A percentile compares a stretch with the other conserved stretches of the same genome.
Conservation (phyloP, 2,797 vertebrate genomes). For the Acanthurus lineatus region DNA sequence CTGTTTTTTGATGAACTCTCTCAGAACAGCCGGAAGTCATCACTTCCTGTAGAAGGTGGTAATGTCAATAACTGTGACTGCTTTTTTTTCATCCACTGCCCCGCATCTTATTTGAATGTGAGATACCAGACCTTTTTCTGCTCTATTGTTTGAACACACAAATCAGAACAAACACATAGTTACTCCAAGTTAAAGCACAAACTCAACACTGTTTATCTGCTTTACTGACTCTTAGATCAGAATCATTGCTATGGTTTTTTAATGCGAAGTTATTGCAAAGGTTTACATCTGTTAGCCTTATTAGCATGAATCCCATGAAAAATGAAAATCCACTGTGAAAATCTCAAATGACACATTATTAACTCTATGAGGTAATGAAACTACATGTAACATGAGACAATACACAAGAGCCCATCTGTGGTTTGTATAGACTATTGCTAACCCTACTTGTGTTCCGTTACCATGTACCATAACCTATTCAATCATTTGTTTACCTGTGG, state of each 20-base stretch:
- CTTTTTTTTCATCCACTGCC: slow-evolving; percentile 45
- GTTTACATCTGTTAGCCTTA: neutral
- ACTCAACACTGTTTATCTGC: neutral
- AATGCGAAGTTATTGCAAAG: neutral
- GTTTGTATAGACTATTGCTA: neutral
- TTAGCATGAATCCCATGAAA: neutral
- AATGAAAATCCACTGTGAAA: neutral
- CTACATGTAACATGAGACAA: slow-evolving; percentile 28
- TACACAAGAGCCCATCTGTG: neutral
- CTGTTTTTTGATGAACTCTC: slow-evolving; percentile 44
- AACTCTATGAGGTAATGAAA: neutral
- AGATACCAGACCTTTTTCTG: neutral
- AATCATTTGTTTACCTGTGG: neutral
- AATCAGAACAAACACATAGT: neutral
- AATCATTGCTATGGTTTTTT: neutral
- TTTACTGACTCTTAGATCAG: neutral
- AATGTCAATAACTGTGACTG: slow-evolving; percentile 67
- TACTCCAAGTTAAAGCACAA: neutral
- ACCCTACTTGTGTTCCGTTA: neutral
- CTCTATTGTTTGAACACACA: slow-evolving; percentile 1
- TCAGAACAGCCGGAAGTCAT: slow-evolving; percentile 80
- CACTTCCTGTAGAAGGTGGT: slow-evolving; percentile 85
- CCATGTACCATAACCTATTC: neutral
- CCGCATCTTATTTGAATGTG: neutral
- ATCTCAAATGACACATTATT: neutral